Percentiles rank a stretch among this genome's conserved stretches.
phyloP scores from a whole-genome alignment of 2,888 invertebrate species.

The Pyralis farinalis region DNA sequence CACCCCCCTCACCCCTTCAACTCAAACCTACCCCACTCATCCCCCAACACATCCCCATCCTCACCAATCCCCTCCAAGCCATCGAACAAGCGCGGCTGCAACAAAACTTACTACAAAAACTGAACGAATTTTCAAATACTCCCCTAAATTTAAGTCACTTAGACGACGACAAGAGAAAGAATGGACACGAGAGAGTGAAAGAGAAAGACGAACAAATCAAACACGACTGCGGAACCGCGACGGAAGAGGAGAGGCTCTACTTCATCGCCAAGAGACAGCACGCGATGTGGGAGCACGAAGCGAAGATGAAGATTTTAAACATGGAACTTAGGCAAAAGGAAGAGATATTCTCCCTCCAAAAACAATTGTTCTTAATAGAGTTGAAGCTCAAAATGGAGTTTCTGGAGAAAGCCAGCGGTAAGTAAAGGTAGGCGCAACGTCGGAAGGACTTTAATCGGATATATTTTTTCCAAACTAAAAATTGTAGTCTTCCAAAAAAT shows the following conservation, averaged over 20 bases:
- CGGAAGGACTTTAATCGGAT: not conserved
- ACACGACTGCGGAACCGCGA: slow-evolving; percentile 49
- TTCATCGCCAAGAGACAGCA: slow-evolving; percentile 71
- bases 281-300: slow-evolving; percentile 74
- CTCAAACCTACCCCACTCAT: slow-evolving; percentile 34
- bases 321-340: slow-evolving; percentile 74
- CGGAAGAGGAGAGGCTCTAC: slow-evolving; percentile 65
- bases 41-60: slow-evolving; percentile 35
- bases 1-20: slow-evolving; percentile 51
- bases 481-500: slow-evolving; percentile 3
- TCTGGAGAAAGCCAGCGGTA: slow-evolving; percentile 70
- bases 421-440: slow-evolving; percentile 28
- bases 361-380: slow-evolving; percentile 73
- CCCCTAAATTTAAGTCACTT: slow-evolving; percentile 70
- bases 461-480: not conserved
- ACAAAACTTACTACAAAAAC: slow-evolving; percentile 63
- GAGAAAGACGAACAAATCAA: slow-evolving; percentile 45
- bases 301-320: slow-evolving; percentile 74
- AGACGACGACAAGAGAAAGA: slow-evolving; percentile 51
- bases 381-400: slow-evolving; percentile 76
- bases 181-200: slow-evolving; percentile 41
- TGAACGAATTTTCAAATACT: slow-evolving; percentile 68
- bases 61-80: slow-evolving; percentile 59
- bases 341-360: slow-evolving; percentile 73
- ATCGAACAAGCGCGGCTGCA: slow-evolving; percentile 67